phyloP scores from a whole-genome alignment of 2,888 invertebrate genomes.

The Drosophila lutescens region DNA sequence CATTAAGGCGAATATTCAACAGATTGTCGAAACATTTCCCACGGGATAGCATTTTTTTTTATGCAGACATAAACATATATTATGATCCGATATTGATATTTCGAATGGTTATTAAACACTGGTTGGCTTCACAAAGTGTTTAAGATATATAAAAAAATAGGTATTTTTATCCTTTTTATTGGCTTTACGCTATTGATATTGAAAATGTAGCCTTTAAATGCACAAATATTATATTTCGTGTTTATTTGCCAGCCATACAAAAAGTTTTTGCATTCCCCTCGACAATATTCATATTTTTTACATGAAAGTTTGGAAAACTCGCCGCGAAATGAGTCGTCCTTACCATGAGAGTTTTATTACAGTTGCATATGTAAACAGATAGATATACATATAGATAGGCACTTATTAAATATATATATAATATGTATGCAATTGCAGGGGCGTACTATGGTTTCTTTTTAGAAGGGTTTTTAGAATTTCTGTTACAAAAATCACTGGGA shows the following conservation, averaged over 20 bases:
- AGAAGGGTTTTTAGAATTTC: not conserved
- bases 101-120: slow-evolving; percentile 2
- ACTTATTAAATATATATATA: slow-evolving; percentile 7
- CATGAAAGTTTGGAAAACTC: not conserved
- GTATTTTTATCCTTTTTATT: no score
- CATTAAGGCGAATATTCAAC: slow-evolving; percentile 37
- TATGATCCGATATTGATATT: slow-evolving; percentile 3
- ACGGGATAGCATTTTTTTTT: slow-evolving; percentile 1
- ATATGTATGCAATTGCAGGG: not conserved
- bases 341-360: slow-evolving; percentile 20
- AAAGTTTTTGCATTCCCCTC: not conserved
- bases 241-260: no score
- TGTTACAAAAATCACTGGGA: no score
- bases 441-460: no score
- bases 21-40: slow-evolving; percentile 25
- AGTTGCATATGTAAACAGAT: slow-evolving; percentile 14
- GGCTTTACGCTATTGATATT: no score
- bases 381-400: not conserved
- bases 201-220: not conserved
- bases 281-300: not conserved
- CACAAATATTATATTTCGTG: no score
- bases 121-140: not conserved
- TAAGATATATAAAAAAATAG: no score
- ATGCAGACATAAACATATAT: slow-evolving; percentile 23
- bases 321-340: slow-evolving; percentile 12